A percentile compares a stretch with the other conserved stretches of the same genome.
Evolutionary conservation across 2,797 vertebrate species (phyloP).

Genomic region (Falco rusticolus): DNA sequence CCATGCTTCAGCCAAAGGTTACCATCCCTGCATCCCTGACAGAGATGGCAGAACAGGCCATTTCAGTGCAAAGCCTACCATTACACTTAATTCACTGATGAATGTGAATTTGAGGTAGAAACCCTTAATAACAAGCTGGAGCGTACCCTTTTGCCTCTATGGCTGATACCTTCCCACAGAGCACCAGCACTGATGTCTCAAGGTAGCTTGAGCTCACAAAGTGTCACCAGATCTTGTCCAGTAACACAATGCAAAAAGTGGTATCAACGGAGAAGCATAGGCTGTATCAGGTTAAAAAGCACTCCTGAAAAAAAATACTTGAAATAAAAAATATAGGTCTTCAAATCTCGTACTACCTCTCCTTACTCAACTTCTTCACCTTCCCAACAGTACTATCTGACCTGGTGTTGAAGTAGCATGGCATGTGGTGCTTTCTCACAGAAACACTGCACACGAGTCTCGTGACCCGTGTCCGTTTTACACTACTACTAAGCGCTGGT

Average conservation of each 20-base stretch:
- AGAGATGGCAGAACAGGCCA: background rate
- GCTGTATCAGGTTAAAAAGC: background rate
- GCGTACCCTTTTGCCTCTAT: background rate
- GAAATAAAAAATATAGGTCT: background rate
- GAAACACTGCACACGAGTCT: background rate
- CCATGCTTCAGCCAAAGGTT: background rate
- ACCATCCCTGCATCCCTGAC: fast-evolving
- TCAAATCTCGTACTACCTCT: background rate
- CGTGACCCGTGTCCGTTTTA: background rate
- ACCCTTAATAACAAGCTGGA: background rate
- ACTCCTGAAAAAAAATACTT: background rate
- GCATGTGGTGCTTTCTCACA: background rate
- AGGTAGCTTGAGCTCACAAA: background rate
- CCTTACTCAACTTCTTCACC: background rate
- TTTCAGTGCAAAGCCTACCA: background rate
- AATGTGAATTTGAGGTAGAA: background rate
- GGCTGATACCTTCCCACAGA: background rate
- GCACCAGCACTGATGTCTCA: background rate
- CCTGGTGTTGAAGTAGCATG: background rate
- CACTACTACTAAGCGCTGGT: background rate
- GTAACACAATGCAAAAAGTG: background rate
- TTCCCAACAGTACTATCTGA: background rate
- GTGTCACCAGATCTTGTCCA: background rate
- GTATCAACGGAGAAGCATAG: background rate
- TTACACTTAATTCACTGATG: background rate